phyloP scores from a whole-genome alignment of 2,113 vertebrate genomes.

The Dasyurus viverrinus region DNA sequence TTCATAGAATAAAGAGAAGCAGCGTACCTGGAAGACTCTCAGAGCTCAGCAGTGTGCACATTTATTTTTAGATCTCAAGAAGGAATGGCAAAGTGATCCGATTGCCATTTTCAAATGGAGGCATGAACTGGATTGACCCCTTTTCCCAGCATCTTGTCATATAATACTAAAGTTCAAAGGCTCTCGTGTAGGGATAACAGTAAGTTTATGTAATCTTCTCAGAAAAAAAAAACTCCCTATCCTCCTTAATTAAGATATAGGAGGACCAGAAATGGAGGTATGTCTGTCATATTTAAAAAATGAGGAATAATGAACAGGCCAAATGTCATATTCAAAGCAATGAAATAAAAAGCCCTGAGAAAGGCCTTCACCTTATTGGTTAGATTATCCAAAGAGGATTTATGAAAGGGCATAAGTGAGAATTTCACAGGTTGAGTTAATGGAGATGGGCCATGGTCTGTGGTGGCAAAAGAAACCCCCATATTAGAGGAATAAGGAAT shows the following conservation, averaged over 20 bases:
- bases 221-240: background rate
- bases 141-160: background rate
- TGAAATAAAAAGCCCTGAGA: background rate
- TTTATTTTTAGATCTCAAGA: constrained; percentile 60
- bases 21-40: background rate
- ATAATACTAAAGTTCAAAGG: constrained; percentile 18
- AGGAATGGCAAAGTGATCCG: constrained; percentile 55
- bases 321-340: background rate
- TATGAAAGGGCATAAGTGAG: background rate
- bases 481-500: background rate
- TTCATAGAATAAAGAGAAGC: constrained; percentile 25
- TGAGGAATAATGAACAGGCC: background rate
- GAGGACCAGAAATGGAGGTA: background rate
- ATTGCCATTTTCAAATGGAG: constrained; percentile 34
- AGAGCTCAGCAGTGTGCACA: background rate
- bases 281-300: background rate
- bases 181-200: background rate
- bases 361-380: background rate
- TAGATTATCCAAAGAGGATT: background rate
- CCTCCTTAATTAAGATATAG: background rate
- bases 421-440: background rate
- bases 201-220: background rate
- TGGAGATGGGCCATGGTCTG: background rate
- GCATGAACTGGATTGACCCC: constrained; percentile 64
- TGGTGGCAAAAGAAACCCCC: background rate